These are phyloP conservation scores for Parapristionchus giblindavisi DNA, from an alignment of 2,888 invertebrate species.

Conservation along the genomic window DNA sequence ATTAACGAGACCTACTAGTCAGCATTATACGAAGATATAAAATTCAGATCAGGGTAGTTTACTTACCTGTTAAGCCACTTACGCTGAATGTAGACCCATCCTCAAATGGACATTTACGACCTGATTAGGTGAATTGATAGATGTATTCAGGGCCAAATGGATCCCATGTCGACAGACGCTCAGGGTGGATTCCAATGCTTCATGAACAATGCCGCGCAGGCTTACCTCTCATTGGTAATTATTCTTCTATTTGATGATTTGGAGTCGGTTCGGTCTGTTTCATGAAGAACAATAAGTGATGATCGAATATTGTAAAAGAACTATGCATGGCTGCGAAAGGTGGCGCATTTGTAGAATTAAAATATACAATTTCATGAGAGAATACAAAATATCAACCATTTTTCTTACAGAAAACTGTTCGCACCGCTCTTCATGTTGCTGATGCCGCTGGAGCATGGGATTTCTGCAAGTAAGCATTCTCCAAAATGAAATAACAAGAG, in stretches of 20 bases:
- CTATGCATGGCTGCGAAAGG: no score
- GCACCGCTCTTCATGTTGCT: constrained; percentile 62
- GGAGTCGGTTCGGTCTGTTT: background rate
- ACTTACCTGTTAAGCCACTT: no score
- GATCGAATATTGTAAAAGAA: no score
- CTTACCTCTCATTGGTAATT: constrained; percentile 47
- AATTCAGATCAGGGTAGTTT: no score
- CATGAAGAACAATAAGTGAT: no score
- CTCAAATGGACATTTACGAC: background rate
- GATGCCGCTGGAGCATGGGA: constrained; percentile 57
- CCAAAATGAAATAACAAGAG: background rate
- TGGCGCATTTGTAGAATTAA: no score
- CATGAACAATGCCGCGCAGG: constrained; percentile 45
- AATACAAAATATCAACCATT: background rate
- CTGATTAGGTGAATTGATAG: background rate
- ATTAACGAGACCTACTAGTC: no score
- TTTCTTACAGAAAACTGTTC: constrained; percentile 46
- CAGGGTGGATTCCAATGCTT: constrained; percentile 62
- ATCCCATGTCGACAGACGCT: constrained; percentile 61
- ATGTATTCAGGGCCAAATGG: constrained; percentile 41
- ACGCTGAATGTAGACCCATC: background rate
- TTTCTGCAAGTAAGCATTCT: constrained; percentile 52
- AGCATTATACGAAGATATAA: no score
- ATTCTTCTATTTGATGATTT: background rate
- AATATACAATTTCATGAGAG: background rate